These are phyloP conservation scores for Leucopsar rothschildi DNA, from an alignment of 2,113 vertebrate genomes.

Conservation along the genomic window DNA sequence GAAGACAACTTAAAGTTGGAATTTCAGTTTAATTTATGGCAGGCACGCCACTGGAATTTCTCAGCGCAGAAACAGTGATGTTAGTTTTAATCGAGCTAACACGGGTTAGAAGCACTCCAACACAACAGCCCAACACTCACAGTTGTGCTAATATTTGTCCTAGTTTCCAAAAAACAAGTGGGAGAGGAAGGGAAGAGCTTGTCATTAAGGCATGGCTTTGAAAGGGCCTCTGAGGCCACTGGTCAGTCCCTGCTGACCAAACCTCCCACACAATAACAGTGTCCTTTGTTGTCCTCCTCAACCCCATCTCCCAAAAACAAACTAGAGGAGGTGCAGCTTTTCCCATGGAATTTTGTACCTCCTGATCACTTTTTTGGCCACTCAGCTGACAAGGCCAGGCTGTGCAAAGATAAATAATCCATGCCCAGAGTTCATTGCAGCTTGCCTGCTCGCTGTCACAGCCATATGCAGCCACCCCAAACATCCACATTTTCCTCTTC, in stretches of 20 bases:
- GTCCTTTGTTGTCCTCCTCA: background rate
- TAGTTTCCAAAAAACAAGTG: background rate
- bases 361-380: background rate
- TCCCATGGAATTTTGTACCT: background rate
- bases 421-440: background rate
- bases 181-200: background rate
- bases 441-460: rapidly evolving
- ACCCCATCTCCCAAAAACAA: background rate
- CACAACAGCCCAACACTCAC: background rate
- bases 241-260: background rate
- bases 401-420: background rate
- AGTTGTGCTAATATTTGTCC: constrained; percentile 11
- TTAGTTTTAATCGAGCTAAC: constrained; percentile 15
- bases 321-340: rapidly evolving
- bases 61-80: background rate
- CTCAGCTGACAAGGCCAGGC: background rate
- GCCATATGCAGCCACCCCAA: rapidly evolving
- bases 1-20: background rate
- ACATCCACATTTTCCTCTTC: rapidly evolving
- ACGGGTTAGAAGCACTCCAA: background rate
- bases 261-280: rapidly evolving
- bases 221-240: background rate
- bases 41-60: background rate
- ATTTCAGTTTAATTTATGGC: constrained; percentile 27
- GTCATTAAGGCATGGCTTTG: background rate